Conservation (phyloP, 2,113 vertebrate genomes). For the Falcunculus frontatus region DNA sequence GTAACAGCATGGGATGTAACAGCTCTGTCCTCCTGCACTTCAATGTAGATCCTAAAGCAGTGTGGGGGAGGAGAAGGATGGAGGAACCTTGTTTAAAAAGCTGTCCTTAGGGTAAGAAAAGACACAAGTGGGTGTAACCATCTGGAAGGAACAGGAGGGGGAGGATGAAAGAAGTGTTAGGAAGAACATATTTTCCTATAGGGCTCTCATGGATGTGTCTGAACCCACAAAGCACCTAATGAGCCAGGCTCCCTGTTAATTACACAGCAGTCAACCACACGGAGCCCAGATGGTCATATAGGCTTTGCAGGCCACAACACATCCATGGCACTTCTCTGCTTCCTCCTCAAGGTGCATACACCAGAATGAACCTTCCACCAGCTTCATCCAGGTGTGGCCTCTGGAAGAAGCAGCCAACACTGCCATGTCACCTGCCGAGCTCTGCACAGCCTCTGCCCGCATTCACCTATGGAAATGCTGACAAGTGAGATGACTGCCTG, state of each 20-base stretch:
- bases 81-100: slow-evolving; percentile 37
- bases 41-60: not conserved
- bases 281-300: not conserved
- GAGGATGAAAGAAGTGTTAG: slow-evolving; percentile 49
- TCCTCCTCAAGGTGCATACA: not conserved
- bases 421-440: not conserved
- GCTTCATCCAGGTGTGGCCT: not conserved
- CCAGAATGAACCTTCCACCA: not conserved
- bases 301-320: not conserved
- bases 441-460: not conserved
- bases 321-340: not conserved
- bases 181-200: slow-evolving; percentile 54
- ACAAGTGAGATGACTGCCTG: not conserved
- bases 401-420: not conserved
- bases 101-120: slow-evolving; percentile 64
- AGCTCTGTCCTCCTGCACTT: not conserved
- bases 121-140: slow-evolving; percentile 60
- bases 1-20: not conserved
- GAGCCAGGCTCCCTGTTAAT: slow-evolving; percentile 7
- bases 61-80: not conserved
- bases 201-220: slow-evolving; percentile 1
- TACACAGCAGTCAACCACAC: not conserved
- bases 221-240: slow-evolving; percentile 13
- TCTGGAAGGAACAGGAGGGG: slow-evolving; percentile 56
- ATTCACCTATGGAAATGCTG: not conserved